phyloP scores from a whole-genome alignment of 2,888 invertebrate genomes.

The Polydrusus cervinus region DNA sequence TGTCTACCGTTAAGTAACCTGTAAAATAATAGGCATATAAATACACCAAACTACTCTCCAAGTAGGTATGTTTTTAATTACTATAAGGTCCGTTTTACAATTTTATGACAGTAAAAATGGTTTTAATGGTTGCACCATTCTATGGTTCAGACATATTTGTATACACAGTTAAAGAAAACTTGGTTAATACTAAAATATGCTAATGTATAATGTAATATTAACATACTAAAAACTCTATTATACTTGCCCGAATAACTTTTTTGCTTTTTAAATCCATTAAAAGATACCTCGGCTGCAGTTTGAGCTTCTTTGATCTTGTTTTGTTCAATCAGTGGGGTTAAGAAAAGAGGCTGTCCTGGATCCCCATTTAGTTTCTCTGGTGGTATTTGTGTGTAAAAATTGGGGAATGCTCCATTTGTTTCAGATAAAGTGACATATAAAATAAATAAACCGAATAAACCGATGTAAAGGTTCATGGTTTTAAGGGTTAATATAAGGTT shows the following conservation, averaged over 20 bases:
- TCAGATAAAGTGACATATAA: not conserved
- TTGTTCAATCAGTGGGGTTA: constrained; percentile 83
- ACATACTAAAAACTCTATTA: not conserved
- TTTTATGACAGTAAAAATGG: too few species aligned
- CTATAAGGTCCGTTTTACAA: too few species aligned
- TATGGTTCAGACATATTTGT: too few species aligned
- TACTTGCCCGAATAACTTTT: constrained; percentile 77
- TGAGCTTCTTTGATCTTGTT: constrained; percentile 81
- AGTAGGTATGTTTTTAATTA: too few species aligned
- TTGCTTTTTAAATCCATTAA: constrained; percentile 75
- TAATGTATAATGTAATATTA: too few species aligned
- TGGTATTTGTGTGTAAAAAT: constrained; percentile 43
- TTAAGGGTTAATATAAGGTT: too few species aligned
- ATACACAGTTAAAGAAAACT: too few species aligned
- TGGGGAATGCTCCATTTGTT: constrained; percentile 45
- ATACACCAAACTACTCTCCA: too few species aligned
- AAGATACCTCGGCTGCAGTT: constrained; percentile 72
- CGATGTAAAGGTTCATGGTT: not conserved
- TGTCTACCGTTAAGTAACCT: constrained; percentile 89
- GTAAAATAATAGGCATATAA: not conserved
- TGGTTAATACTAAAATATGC: too few species aligned
- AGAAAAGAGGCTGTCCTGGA: constrained; percentile 79
- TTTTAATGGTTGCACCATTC: too few species aligned
- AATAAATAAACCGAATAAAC: not conserved
- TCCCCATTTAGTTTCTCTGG: constrained; percentile 57